A percentile compares a stretch with the other conserved stretches of the same genome.
Evolutionary conservation across 2,888 invertebrate species (phyloP).

Genomic region (Aporophyla nigra): DNA sequence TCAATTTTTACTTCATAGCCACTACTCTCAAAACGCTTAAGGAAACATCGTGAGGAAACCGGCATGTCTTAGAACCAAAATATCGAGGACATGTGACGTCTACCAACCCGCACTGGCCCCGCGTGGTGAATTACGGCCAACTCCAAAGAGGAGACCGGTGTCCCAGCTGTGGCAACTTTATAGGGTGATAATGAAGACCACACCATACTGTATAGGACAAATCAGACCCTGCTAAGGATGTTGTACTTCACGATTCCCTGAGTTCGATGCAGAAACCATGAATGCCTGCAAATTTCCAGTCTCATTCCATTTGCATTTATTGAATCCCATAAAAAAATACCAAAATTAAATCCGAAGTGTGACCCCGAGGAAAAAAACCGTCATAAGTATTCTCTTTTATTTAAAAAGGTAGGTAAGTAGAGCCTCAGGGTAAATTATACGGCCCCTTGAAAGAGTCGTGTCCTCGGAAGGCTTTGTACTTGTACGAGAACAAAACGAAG

Average conservation of each 20-base stretch:
- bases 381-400: constrained; percentile 26
- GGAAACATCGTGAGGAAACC: background rate
- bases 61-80: background rate
- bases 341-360: constrained; percentile 34
- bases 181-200: no score
- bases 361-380: constrained; percentile 3
- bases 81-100: background rate
- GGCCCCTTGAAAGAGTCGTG: constrained; percentile 26
- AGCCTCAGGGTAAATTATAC: constrained; percentile 38
- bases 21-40: no score
- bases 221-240: background rate
- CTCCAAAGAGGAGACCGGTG: background rate
- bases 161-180: background rate
- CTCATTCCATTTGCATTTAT: constrained; percentile 4
- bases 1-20: no score
- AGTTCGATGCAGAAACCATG: background rate
- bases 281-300: background rate
- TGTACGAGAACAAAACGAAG: constrained; percentile 33
- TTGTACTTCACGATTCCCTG: background rate
- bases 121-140: background rate
- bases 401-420: constrained; percentile 29
- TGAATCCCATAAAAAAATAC: background rate
- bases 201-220: background rate
- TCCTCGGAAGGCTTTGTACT: background rate
- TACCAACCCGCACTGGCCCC: background rate